Evolutionary conservation across 2,888 invertebrate genomes (phyloP).

Genomic region (Agapetus fuscipes): DNA sequence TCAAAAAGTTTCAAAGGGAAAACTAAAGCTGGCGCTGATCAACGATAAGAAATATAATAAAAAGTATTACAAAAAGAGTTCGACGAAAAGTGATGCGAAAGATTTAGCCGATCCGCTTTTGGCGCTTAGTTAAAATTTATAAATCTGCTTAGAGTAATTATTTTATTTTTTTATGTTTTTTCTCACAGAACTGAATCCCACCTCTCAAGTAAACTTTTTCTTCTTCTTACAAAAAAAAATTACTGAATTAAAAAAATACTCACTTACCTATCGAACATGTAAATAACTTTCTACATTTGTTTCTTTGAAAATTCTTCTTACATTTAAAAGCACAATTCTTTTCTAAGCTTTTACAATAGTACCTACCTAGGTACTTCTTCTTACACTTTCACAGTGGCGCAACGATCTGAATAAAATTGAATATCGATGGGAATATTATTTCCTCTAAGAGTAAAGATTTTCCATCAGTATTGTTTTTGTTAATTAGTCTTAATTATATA

Average conservation of each 20-base stretch:
- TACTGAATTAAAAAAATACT: too few relatives aligned
- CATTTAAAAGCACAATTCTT: too few relatives aligned
- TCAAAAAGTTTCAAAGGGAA: constrained; percentile 48
- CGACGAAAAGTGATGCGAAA: constrained; percentile 39
- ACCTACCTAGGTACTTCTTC: too few relatives aligned
- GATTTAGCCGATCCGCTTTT: constrained; percentile 55
- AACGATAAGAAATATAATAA: constrained; percentile 44
- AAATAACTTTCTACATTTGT: too few relatives aligned
- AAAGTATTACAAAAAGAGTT: constrained; percentile 38
- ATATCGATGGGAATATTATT: not conserved
- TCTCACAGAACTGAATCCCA: not conserved
- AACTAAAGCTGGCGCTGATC: constrained; percentile 52
- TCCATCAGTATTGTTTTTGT: constrained; percentile 20
- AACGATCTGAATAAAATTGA: too few relatives aligned
- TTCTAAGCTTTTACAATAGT: too few relatives aligned
- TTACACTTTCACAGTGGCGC: too few relatives aligned
- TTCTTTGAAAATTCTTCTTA: too few relatives aligned
- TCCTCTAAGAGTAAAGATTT: constrained; percentile 6
- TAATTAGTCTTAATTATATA: constrained; percentile 15
- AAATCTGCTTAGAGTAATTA: not conserved
- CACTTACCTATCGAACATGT: too few relatives aligned
- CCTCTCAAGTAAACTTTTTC: not conserved
- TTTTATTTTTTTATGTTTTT: not conserved
- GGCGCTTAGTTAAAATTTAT: constrained; percentile 50
- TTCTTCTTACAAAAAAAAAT: too few relatives aligned